Conservation (phyloP, 2,888 invertebrate genomes). For the Xestia rhomboidea region DNA sequence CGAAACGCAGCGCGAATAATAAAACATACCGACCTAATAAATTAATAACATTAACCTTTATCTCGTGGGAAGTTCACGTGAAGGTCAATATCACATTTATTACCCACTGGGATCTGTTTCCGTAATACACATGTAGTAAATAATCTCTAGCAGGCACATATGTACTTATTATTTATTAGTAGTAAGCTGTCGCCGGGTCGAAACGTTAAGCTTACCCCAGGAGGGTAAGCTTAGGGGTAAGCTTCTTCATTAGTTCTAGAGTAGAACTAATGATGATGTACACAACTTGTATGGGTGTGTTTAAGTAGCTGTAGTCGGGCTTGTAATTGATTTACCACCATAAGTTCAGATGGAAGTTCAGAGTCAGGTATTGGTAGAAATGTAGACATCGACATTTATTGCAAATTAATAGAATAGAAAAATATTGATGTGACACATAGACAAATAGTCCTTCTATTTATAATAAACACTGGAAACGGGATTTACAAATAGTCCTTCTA, state of each 20-base stretch:
- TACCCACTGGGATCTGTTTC: background rate
- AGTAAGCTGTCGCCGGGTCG: conserved; percentile 22
- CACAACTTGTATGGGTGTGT: background rate
- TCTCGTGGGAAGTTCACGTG: background rate
- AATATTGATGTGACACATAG: too few relatives aligned
- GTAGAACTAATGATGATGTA: conserved; percentile 8
- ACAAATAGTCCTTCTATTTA: too few relatives aligned
- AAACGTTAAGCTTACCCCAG: conserved; percentile 29
- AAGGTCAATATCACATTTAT: background rate
- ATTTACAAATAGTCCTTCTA: too few relatives aligned
- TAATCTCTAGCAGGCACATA: background rate
- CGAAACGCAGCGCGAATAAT: background rate
- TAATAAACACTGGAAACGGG: too few relatives aligned
- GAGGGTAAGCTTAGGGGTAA: too few relatives aligned
- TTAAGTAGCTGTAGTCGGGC: background rate
- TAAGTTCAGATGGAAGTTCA: background rate
- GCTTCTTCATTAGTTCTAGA: background rate
- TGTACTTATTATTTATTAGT: conserved; percentile 43
- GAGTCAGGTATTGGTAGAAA: background rate
- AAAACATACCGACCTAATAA: conserved; percentile 4
- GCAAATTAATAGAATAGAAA: too few relatives aligned
- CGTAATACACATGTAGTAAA: background rate
- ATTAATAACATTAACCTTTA: background rate
- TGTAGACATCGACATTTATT: background rate
- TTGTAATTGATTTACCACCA: background rate